Conservation (phyloP, 1,140 invertebrate species). For the Drepana arcuata region DNA sequence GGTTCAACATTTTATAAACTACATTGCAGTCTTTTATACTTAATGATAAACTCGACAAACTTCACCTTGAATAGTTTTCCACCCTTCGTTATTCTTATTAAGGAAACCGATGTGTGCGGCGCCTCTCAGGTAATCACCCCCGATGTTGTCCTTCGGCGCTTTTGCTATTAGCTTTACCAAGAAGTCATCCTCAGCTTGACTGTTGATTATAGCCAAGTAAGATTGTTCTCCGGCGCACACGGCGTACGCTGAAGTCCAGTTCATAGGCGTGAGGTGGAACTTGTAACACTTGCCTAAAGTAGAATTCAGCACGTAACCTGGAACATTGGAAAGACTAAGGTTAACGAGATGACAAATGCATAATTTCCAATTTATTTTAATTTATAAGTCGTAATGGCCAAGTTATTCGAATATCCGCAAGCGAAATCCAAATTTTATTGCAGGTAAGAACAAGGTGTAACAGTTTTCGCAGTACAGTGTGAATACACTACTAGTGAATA, state of each 20-base stretch:
- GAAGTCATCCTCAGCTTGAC: conserved; percentile 34
- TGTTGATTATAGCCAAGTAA: conserved; percentile 54
- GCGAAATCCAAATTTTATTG: too few relatives aligned
- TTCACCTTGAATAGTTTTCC: conserved; percentile 40
- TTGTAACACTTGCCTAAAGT: conserved; percentile 51
- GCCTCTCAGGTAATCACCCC: conserved; percentile 26
- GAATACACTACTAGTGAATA: too few relatives aligned
- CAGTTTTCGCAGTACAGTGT: too few relatives aligned
- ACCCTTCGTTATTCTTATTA: conserved; percentile 26
- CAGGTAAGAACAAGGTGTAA: too few relatives aligned
- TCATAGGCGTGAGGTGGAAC: conserved; percentile 41
- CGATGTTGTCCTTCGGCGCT: conserved; percentile 22
- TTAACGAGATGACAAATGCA: too few relatives aligned
- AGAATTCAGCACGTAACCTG: conserved; percentile 38
- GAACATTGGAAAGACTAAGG: too few relatives aligned
- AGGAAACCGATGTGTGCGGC: conserved; percentile 42
- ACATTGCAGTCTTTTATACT: too few relatives aligned
- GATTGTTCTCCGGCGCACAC: conserved; percentile 49
- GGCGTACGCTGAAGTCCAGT: conserved; percentile 47
- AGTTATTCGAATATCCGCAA: too few relatives aligned
- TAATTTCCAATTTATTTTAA: too few relatives aligned
- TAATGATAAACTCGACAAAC: too few relatives aligned
- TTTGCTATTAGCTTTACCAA: conserved; percentile 25
- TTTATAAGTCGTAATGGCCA: too few relatives aligned
- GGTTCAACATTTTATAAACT: too few relatives aligned